Evolutionary conservation across 1,140 invertebrate genomes (phyloP).

Genomic region (Macrobrachium nipponense): DNA sequence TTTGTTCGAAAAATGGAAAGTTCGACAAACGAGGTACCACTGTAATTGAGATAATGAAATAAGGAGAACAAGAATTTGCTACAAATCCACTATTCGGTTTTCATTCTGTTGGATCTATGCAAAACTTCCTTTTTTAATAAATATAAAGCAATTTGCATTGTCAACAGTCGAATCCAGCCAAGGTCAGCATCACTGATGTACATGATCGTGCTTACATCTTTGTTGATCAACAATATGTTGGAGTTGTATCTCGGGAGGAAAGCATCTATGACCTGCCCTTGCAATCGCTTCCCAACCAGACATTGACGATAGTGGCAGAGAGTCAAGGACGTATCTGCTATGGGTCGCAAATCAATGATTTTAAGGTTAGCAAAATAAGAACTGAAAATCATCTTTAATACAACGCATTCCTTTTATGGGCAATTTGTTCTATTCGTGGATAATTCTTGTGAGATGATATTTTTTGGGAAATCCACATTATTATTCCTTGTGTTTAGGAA

Average conservation of each 20-base stretch:
- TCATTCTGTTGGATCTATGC: not conserved
- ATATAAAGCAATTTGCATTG: not conserved
- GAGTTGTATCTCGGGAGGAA: slow-evolving; percentile 66
- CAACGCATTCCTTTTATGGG: not conserved
- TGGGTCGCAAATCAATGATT: slow-evolving; percentile 68
- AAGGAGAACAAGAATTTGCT: too few relatives aligned
- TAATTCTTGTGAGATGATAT: too few relatives aligned
- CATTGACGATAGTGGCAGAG: slow-evolving; percentile 71
- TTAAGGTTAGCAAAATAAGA: slow-evolving; percentile 55
- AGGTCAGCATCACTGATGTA: slow-evolving; percentile 73
- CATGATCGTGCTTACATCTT: slow-evolving; percentile 82
- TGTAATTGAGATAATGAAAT: too few relatives aligned
- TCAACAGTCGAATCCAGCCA: slow-evolving; percentile 70
- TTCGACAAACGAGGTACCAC: too few relatives aligned
- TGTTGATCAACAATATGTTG: slow-evolving; percentile 71
- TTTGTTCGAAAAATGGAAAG: too few relatives aligned
- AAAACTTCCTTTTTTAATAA: not conserved
- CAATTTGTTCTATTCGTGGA: too few relatives aligned
- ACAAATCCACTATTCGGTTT: not conserved
- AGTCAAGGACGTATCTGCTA: slow-evolving; percentile 71
- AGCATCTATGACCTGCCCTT: slow-evolving; percentile 66
- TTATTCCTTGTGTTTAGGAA: too few relatives aligned
- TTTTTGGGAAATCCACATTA: too few relatives aligned
- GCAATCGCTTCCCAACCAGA: slow-evolving; percentile 65
- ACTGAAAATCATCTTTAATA: not conserved